phyloP scores from a whole-genome alignment of 2,888 invertebrate genomes.

The Dascillus cervinus region DNA sequence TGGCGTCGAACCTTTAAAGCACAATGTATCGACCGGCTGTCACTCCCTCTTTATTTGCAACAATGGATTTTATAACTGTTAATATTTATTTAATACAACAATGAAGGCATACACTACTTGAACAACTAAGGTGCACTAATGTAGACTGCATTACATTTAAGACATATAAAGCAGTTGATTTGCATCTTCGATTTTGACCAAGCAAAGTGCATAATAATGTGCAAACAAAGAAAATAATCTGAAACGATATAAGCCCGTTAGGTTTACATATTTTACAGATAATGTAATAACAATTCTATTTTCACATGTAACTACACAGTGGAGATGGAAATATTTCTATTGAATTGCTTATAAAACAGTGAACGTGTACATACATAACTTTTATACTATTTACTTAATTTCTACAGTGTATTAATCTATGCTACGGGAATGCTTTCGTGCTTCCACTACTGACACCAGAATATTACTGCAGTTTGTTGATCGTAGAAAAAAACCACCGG shows the following conservation, averaged over 20 bases:
- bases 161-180: conserved; percentile 13
- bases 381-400: conserved; percentile 12
- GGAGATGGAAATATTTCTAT: too few species aligned
- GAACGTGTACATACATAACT: conserved; percentile 15
- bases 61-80: conserved; percentile 7
- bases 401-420: conserved; percentile 12
- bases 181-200: conserved; percentile 13
- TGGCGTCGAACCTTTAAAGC: conserved; percentile 16
- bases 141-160: conserved; percentile 13
- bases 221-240: conserved; percentile 11
- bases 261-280: too few species aligned
- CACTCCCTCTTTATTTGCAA: conserved; percentile 21
- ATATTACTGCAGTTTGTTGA: conserved; percentile 1
- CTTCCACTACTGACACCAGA: conserved; percentile 14
- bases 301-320: too few species aligned
- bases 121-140: conserved; percentile 12
- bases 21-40: conserved; percentile 22
- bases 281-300: too few species aligned
- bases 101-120: conserved; percentile 8
- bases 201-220: conserved; percentile 17
- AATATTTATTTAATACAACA: background rate
- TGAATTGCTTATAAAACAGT: too few species aligned
- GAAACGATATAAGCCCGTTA: too few species aligned
- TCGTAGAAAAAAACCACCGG: conserved; percentile 1
- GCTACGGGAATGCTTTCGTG: conserved; percentile 12